Evolutionary conservation across 2,888 invertebrate genomes (phyloP), one percentile per base, ranked within the genome.

Genomic region (Oscheius onirici): DNA sequence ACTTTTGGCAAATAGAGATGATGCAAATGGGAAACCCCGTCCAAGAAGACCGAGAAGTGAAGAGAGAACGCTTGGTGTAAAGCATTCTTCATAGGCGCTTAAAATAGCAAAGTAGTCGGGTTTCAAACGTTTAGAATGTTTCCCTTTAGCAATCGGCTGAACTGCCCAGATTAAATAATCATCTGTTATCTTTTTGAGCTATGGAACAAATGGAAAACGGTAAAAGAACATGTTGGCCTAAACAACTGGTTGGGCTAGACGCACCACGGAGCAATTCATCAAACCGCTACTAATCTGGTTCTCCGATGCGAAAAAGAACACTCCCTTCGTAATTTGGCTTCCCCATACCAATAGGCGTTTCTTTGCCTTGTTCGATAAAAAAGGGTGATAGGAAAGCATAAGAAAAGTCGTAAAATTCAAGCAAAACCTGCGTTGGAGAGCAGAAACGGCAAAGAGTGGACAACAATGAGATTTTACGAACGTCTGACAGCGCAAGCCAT

Each of bases 281-380:
- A 60, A 60, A 60, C n/a, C 20, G 41, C 40, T 43, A 22, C 60
- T 60, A 43, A 60, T 60, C 60, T 41, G 60, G 60, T 60, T 60
- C 44, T 15, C 13, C n/a, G 10, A n/a, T 24, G 55, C 20, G n/a
- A 28, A 55, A 20, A 13, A 52, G n/a, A 10, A 55, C 55, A 46
- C 46, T 20, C 24, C 20, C 24, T 24, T 17, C 24, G 22, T 20
- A 20, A 24, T 22, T 17, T 51, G 17, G 20, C 24, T 24, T 15
- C 51, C 46, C 46, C 24, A 2, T 51, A 51, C 34, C 3, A 34
- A 34, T 34, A 34, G 34, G 0, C 34, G 34, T 34, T 34, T 34
- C 34, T 34, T 6, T 8, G 34, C 34, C 8, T 34, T 34, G 3
- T 34, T 34, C 34, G 34, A 34, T 34, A 34, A 34, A 34, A 0